Evolutionary conservation across 2,797 vertebrate genomes (phyloP).

Genomic region (Myotis myotis): DNA sequence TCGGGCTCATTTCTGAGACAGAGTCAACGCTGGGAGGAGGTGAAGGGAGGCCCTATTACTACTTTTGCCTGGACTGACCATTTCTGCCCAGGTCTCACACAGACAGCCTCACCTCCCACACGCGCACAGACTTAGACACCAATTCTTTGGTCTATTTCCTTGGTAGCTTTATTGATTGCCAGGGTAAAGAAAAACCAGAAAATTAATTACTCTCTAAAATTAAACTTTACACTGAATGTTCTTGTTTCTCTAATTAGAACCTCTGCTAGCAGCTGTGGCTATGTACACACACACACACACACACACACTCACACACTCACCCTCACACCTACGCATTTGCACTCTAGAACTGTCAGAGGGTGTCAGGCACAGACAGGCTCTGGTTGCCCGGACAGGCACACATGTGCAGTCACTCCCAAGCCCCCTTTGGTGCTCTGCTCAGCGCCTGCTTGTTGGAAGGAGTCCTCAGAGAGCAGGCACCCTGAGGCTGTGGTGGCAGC

Average conservation of each 20-base stretch:
- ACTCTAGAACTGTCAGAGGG: constrained; percentile 71
- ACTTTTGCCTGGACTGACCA: constrained; percentile 58
- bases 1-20: not conserved
- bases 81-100: constrained; percentile 64
- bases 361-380: constrained; percentile 60
- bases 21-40: not conserved
- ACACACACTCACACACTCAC: constrained; percentile 38
- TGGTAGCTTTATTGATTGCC: constrained; percentile 78
- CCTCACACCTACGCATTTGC: constrained; percentile 67
- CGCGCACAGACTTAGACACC: constrained; percentile 68
- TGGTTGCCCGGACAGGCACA: constrained; percentile 57
- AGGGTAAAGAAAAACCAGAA: constrained; percentile 76
- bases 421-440: constrained; percentile 71
- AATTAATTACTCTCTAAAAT: constrained; percentile 80
- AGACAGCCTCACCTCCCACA: constrained; percentile 67
- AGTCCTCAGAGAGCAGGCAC: constrained; percentile 13
- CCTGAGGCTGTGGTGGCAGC: not conserved
- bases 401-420: constrained; percentile 23
- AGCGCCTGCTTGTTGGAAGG: not conserved
- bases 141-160: constrained; percentile 71
- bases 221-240: constrained; percentile 80
- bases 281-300: constrained; percentile 29
- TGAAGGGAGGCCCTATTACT: not conserved
- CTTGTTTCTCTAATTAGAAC: constrained; percentile 80
- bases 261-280: constrained; percentile 78